Evolutionary conservation across 2,113 vertebrate genomes (phyloP).

Genomic region (Eretmodus cyanostictus): DNA sequence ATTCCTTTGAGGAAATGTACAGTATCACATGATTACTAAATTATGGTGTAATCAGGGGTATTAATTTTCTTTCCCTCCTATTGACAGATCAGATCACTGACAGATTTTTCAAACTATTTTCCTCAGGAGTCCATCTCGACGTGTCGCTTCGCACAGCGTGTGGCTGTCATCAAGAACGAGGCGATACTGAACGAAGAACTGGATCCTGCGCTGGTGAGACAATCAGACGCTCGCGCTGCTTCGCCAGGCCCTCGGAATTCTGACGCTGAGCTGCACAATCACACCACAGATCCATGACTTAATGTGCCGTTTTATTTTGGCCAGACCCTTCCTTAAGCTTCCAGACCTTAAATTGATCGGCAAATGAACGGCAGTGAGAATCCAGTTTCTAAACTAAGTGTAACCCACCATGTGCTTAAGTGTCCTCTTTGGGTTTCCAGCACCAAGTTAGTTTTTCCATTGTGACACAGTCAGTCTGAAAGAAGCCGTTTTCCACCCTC

Average conservation of each 20-base stretch:
- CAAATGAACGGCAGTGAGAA: neutral
- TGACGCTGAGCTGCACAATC: neutral
- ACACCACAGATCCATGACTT: conserved; percentile 14
- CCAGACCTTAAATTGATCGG: conserved; percentile 33
- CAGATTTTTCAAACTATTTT: neutral
- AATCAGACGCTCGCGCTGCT: neutral
- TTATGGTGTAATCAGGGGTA: neutral
- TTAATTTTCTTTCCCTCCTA: neutral
- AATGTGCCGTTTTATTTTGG: neutral
- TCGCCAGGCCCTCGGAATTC: neutral
- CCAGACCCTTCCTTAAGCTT: conserved; percentile 21
- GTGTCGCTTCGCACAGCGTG: conserved; percentile 92
- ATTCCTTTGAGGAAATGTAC: neutral
- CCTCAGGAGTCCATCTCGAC: conserved; percentile 92
- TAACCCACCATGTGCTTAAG: conserved; percentile 15
- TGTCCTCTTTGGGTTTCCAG: conserved; percentile 8
- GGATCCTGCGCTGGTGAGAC: conserved; percentile 86
- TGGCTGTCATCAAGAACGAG: conserved; percentile 93
- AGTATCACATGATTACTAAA: neutral
- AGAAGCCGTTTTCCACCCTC: neutral
- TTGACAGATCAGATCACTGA: neutral
- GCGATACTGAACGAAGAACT: conserved; percentile 91
- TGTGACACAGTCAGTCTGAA: neutral
- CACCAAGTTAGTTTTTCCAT: conserved; percentile 16
- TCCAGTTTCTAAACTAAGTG: conserved; percentile 1